Evolutionary conservation across 2,888 invertebrate species (phyloP), one percentile per base, ranked within the genome.

Genomic region (Heteromyza rotundicornis): DNA sequence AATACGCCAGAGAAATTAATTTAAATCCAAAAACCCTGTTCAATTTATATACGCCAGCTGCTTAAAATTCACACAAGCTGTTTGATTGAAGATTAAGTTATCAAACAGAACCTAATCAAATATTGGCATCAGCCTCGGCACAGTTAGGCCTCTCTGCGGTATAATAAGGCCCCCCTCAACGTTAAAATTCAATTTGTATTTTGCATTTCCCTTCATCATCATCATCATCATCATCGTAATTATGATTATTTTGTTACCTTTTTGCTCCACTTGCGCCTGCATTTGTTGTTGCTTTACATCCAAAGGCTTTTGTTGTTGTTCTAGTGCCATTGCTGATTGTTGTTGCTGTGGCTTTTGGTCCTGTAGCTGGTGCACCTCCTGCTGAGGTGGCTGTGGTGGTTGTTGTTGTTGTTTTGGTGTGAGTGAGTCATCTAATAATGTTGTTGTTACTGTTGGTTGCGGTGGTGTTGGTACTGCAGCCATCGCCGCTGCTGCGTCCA

Each of bases 261-360:
- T 65, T 27, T 64, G 65, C 32, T 67, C 65, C 19, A 57, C 49
- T 50, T 65, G 65, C 68, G 76, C 69, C 68, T 79, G 70, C 64
- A 19, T 17, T 20, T 56, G 36, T 56, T 36, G 56, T 14, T 56
- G 32, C n/a, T 56, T 44, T 40, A 20, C 24, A 56, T 56, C 23
- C 40, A n/a, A 10, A 19, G 14, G 17, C 16, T 36, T 32, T 17
- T 20, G 36, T 36, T 19, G 53, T 17, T 32, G 27, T 19, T 16
- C 19, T 16, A 19, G 19, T 49, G 22, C 14, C 60, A 76, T 76
- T 77, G 74, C 77, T 77, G 65, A 66, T 57, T 65, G 65, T 69
- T 72, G 70, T 70, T 62, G 67, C 64, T 70, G 63, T 66, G 72
- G 64, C 66, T 69, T 65, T 63, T 56, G 63, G 24, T 61, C 68